Evolutionary conservation across 2,888 invertebrate species (phyloP).

Genomic region (Synanthedon formicaeformis): DNA sequence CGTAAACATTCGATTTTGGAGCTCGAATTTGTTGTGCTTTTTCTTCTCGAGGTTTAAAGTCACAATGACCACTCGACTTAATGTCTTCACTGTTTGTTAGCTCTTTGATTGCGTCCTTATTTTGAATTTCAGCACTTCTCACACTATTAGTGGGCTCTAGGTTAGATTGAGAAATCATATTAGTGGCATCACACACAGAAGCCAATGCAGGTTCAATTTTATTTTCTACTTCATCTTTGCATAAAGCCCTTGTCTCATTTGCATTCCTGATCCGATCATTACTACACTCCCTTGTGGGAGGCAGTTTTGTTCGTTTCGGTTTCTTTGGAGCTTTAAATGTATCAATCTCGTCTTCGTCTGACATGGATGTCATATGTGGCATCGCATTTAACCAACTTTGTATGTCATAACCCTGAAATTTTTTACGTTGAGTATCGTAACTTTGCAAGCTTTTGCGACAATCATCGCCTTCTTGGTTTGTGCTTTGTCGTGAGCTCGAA

Average conservation of each 20-base stretch:
- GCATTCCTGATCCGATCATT: too few relatives aligned
- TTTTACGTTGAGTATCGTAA: neutral
- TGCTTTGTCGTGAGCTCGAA: too few relatives aligned
- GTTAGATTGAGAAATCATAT: neutral
- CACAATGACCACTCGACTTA: too few relatives aligned
- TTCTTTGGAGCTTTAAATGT: neutral
- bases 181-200: too few relatives aligned
- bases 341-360: neutral
- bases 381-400: neutral
- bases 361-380: neutral
- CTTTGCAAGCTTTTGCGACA: neutral
- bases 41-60: too few relatives aligned
- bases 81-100: neutral
- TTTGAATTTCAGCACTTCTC: neutral
- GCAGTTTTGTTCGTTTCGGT: neutral
- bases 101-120: neutral
- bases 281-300: too few relatives aligned
- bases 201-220: too few relatives aligned
- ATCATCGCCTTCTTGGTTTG: too few relatives aligned
- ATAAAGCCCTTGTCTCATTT: too few relatives aligned
- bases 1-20: constrained; percentile 4
- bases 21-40: neutral
- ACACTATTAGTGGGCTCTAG: neutral
- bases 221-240: too few relatives aligned
- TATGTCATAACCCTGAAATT: neutral